Conservation (phyloP, 2,888 invertebrate genomes). For the Maniola hyperantus region DNA sequence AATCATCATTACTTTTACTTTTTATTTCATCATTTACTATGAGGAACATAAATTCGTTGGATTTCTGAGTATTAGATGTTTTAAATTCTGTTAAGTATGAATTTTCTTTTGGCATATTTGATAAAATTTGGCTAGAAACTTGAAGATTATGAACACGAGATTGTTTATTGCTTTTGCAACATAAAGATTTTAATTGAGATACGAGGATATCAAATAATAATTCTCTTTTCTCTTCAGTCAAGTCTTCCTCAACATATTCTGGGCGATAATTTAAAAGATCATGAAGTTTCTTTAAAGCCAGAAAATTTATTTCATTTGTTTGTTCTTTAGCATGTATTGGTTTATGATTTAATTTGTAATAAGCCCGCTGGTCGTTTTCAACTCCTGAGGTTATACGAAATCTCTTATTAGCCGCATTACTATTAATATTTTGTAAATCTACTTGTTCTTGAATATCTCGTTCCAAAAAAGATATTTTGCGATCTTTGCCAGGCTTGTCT, state of each 20-base stretch:
- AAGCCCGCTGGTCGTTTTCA: constrained; percentile 46
- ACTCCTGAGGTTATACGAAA: constrained; percentile 42
- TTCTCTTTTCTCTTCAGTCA: constrained; percentile 59
- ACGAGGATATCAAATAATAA: constrained; percentile 70
- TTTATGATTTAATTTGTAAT: constrained; percentile 63
- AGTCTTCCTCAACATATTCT: constrained; percentile 45
- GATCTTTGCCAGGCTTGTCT: constrained; percentile 22
- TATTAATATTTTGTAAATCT: constrained; percentile 13
- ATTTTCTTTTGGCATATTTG: constrained; percentile 32
- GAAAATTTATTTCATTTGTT: constrained; percentile 55
- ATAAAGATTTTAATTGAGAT: constrained; percentile 66
- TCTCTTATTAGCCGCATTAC: constrained; percentile 35
- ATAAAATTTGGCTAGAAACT: constrained; percentile 45
- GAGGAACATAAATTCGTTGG: constrained; percentile 67
- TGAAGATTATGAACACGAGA: constrained; percentile 42
- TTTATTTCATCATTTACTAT: constrained; percentile 73
- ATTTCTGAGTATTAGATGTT: constrained; percentile 26
- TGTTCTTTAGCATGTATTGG: constrained; percentile 53
- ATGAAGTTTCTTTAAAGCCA: constrained; percentile 62
- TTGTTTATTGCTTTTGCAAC: constrained; percentile 60
- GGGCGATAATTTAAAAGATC: constrained; percentile 59
- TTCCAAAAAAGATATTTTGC: constrained; percentile 17
- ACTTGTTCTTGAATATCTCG: constrained; percentile 19
- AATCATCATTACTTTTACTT: constrained; percentile 59
- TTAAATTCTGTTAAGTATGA: constrained; percentile 19